Conservation (phyloP, 2,113 vertebrate genomes). For the Jacana jacana region DNA sequence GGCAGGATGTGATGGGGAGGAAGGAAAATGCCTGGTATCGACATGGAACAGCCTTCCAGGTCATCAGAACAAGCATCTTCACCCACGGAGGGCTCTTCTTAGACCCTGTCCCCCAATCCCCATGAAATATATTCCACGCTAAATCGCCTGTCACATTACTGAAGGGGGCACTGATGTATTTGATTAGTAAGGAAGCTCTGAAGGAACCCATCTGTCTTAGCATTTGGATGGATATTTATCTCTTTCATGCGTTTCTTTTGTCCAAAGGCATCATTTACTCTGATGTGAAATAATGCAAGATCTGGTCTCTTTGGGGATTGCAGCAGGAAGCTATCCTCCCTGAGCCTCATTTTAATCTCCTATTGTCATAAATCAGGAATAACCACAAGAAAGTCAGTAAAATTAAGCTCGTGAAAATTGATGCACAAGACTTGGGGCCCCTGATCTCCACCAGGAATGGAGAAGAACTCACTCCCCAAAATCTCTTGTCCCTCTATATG, state of each 20-base stretch:
- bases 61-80: neutral
- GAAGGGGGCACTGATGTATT: conserved; percentile 52
- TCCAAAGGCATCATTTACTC: conserved; percentile 26
- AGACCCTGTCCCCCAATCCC: neutral
- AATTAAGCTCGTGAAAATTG: conserved; percentile 26
- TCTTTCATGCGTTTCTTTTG: conserved; percentile 50
- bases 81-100: neutral
- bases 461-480: neutral
- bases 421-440: neutral
- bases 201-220: conserved; percentile 34
- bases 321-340: conserved; percentile 36
- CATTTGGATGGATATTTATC: conserved; percentile 37
- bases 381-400: conserved; percentile 29
- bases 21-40: neutral
- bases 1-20: neutral
- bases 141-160: neutral
- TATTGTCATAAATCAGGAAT: conserved; percentile 35
- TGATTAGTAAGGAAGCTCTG: conserved; percentile 31
- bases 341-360: conserved; percentile 38
- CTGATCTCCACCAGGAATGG: neutral
- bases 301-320: conserved; percentile 22
- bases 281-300: conserved; percentile 46
- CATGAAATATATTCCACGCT: neutral
- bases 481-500: neutral
- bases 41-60: neutral